Evolutionary conservation across 1,140 invertebrate genomes (phyloP).

Genomic region (Plutomurus gul): DNA sequence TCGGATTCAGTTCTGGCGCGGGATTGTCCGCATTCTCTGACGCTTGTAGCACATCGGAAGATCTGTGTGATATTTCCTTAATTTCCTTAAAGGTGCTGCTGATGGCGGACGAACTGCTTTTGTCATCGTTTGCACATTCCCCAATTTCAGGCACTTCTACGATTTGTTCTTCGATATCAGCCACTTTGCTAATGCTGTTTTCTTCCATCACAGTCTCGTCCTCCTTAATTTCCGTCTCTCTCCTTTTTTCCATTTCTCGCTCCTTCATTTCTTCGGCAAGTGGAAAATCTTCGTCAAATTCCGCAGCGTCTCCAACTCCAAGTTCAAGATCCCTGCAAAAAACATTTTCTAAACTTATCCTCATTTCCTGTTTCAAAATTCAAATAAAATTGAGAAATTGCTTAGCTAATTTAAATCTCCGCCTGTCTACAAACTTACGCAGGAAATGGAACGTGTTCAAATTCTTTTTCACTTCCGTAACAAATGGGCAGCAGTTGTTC

Average conservation of each 20-base stretch:
- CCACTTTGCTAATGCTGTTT: too few species aligned
- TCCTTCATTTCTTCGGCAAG: background rate
- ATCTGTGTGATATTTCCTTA: background rate
- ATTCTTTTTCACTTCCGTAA: background rate
- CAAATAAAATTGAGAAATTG: background rate
- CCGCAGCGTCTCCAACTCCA: background rate
- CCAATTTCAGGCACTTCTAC: too few species aligned
- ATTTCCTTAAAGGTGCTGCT: too few species aligned
- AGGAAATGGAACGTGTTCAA: background rate
- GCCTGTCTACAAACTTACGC: background rate
- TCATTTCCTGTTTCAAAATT: too few species aligned
- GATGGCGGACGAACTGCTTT: too few species aligned
- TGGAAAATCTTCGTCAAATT: slow-evolving; percentile 31
- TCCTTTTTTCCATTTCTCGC: background rate
- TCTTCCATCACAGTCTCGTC: background rate
- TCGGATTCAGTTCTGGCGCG: background rate
- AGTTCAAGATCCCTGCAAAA: background rate
- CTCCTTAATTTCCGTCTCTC: background rate
- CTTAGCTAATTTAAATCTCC: background rate
- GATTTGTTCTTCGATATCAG: too few species aligned
- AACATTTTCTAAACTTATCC: too few species aligned
- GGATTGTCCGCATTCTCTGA: too few species aligned
- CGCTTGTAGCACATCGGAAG: background rate
- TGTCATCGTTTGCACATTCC: too few species aligned
- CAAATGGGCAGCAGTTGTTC: background rate